A percentile compares a stretch with the other conserved stretches of the same genome.
phyloP scores from a whole-genome alignment of 2,797 vertebrate species.

The Falco biarmicus region DNA sequence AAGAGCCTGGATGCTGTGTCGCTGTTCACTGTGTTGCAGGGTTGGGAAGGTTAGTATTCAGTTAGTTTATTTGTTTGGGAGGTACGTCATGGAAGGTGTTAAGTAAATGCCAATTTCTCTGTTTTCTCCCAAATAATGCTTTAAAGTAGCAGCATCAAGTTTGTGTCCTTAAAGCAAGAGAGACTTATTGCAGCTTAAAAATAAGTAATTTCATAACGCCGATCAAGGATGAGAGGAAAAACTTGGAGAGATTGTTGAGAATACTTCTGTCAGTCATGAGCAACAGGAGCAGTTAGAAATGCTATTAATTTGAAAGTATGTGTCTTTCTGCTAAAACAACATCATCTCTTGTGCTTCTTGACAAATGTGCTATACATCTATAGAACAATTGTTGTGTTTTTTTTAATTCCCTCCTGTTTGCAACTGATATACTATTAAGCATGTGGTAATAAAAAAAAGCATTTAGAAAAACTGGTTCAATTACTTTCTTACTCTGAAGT shows the following conservation, averaged over 20 bases:
- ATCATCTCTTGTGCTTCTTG: neutral
- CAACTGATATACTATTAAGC: neutral
- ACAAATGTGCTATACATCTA: neutral
- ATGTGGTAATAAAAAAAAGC: neutral
- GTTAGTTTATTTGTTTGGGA: neutral
- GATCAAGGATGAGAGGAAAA: neutral
- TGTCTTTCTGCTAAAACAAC: neutral
- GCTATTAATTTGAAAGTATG: neutral
- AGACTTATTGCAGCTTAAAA: neutral
- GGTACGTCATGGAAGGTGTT: neutral
- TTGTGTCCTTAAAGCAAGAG: neutral
- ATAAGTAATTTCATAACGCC: neutral
- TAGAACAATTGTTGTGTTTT: neutral
- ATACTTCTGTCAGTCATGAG: neutral
- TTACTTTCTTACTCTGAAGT: neutral
- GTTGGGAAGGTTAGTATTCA: constrained; percentile 85
- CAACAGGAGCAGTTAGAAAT: neutral
- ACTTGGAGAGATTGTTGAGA: neutral
- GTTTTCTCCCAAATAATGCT: neutral
- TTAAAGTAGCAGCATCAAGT: neutral
- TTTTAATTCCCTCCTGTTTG: neutral
- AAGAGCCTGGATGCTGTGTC: constrained; percentile 93
- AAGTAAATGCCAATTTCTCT: neutral
- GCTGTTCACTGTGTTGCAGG: constrained; percentile 99
- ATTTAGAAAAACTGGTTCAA: neutral